Percentiles rank a stretch among this genome's conserved stretches.
These are phyloP conservation scores for Hemibagrus guttatus DNA, from an alignment of 2,797 vertebrate species.

Conservation along the genomic window DNA sequence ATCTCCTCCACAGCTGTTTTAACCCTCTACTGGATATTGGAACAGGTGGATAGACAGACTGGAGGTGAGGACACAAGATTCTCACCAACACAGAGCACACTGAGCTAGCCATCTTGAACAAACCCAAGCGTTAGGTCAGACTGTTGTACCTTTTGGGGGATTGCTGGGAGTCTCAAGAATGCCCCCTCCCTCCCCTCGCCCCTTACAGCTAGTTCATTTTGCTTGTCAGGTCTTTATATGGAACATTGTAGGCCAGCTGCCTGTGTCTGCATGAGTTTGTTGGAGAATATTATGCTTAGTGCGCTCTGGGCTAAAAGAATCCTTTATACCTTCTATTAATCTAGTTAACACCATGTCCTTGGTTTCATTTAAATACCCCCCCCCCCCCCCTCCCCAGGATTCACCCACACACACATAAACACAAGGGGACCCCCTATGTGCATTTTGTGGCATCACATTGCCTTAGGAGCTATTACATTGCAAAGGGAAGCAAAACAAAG, in stretches of 20 bases:
- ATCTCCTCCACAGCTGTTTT: conserved; percentile 61
- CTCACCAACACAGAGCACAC: not conserved
- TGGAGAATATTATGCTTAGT: conserved; percentile 1
- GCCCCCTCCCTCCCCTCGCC: too few species aligned
- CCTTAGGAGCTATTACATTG: not conserved
- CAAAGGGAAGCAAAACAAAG: not conserved
- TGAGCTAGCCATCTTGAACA: conserved; percentile 12
- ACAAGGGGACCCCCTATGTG: not conserved
- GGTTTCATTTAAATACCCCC: conserved; percentile 4
- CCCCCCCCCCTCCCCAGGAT: not conserved
- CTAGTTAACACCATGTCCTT: conserved; percentile 1
- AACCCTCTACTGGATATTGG: conserved; percentile 55
- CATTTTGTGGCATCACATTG: not conserved
- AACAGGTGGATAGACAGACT: conserved; percentile 52
- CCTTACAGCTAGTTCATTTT: not conserved
- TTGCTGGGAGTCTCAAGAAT: not conserved
- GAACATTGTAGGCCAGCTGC: not conserved
- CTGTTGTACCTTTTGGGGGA: not conserved
- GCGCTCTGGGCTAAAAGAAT: not conserved
- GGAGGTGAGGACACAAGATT: conserved; percentile 1
- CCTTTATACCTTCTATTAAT: not conserved
- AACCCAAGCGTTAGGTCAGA: conserved; percentile 2
- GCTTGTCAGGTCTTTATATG: not conserved
- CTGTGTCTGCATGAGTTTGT: conserved; percentile 1
- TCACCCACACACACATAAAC: not conserved